Base-by-base conservation (phyloP, 92 coral and sea anemone species). In the Galaxea fascicularis region DNA sequence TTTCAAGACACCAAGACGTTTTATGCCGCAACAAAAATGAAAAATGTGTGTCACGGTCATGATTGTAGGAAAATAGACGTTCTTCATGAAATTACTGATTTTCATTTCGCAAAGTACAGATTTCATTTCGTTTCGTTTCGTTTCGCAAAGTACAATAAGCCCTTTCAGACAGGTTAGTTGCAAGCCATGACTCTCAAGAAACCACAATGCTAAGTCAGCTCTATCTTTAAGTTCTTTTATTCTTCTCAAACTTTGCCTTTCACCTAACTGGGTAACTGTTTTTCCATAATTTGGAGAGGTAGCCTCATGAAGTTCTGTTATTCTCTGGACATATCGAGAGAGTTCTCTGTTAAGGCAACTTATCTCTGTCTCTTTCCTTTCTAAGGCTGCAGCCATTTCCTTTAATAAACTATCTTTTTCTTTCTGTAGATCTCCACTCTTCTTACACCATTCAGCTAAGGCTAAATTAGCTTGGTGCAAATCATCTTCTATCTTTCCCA, bases 121-220 rank as follows among this genome's bases (percentile, higher is more conserved):
- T n/a, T n/a, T n/a, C n/a, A n/a, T n/a, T n/a, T n/a, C n/a, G n/a
- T n/a, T n/a, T n/a, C n/a, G n/a, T n/a, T n/a, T n/a, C n/a, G n/a
- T n/a, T n/a, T n/a, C n/a, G n/a, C n/a, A n/a, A n/a, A n/a, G n/a
- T n/a, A n/a, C n/a, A n/a, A n/a, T n/a, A n/a, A n/a, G n/a, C n/a
- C n/a, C n/a, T n/a, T n/a, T n/a, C n/a, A 74, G 63, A 45, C 60
- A 45, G 35, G 63, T 49, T 49, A 47, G 16, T 54, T 45, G 18
- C 51, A 45, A 47, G 4, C 79, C 79, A 74, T 74, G 80, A 13
- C 53, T 76, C 51, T 85, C 57, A 18, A 77, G 65, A 47, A 85
- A 85, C 89, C 89, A 85, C 64, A 85, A 41, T 45, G 84, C 84
- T 5, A 65, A 18, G 35, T 85, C 76, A 13, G 89, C 77, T 66